A percentile compares a stretch with the other conserved stretches of the same genome.
phyloP scores from a whole-genome alignment of 2,113 vertebrate genomes.

The Apistogramma diplotaenia region DNA sequence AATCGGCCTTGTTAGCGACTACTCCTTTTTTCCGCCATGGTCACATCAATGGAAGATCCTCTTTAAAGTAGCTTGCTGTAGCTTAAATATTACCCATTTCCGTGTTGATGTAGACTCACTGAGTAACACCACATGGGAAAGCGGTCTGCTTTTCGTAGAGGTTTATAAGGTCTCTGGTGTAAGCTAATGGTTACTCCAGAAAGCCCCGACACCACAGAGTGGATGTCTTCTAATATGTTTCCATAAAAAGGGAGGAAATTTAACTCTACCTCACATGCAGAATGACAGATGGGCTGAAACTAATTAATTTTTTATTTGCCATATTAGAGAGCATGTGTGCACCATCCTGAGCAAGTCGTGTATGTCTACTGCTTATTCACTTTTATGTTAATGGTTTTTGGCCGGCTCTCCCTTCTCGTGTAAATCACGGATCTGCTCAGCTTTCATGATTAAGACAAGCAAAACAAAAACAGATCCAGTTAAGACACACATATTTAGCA shows the following conservation, averaged over 20 bases:
- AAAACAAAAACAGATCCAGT: neutral
- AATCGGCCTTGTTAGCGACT: slow-evolving; percentile 43
- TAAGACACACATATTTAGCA: neutral
- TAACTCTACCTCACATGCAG: slow-evolving; percentile 5
- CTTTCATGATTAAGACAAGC: neutral
- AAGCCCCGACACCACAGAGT: slow-evolving; percentile 11
- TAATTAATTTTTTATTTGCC: slow-evolving; percentile 38
- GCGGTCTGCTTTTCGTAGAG: neutral
- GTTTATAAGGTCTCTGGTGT: slow-evolving; percentile 8
- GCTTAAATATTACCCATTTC: slow-evolving; percentile 3
- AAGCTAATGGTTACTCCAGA: slow-evolving; percentile 23
- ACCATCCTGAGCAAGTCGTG: neutral
- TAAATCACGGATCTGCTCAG: neutral
- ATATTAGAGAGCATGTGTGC: slow-evolving; percentile 22
- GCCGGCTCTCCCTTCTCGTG: neutral
- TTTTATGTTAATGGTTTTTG: neutral
- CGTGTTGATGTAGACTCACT: neutral
- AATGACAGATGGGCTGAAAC: slow-evolving; percentile 33
- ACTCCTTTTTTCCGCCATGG: slow-evolving; percentile 20
- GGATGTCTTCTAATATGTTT: slow-evolving; percentile 19
- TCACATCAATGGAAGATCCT: slow-evolving; percentile 6
- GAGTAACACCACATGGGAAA: slow-evolving; percentile 14
- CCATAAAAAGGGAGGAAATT: slow-evolving; percentile 12
- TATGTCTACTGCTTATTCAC: slow-evolving; percentile 11
- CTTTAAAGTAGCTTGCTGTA: slow-evolving; percentile 9